Percentiles rank a stretch among this genome's conserved stretches.
Evolutionary conservation across 2,113 vertebrate species (phyloP).

Genomic region (Parus major): DNA sequence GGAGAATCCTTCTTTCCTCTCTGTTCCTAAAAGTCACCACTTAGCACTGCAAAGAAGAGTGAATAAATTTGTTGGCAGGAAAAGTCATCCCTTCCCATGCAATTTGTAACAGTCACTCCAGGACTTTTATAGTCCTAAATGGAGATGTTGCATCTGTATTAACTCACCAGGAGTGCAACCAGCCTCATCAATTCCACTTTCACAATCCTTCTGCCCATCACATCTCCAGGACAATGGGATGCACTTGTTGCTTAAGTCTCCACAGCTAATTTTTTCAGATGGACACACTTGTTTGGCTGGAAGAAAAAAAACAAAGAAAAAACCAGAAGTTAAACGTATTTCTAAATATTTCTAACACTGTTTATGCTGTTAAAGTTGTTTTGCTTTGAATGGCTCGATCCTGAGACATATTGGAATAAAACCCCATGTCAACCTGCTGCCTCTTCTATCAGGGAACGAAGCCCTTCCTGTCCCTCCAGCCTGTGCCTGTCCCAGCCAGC

Average conservation of each 20-base stretch:
- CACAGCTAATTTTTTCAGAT: constrained; percentile 93
- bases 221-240: constrained; percentile 93
- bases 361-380: neutral
- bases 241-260: constrained; percentile 87
- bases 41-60: neutral
- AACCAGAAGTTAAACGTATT: neutral
- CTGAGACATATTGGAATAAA: neutral
- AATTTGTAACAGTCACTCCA: neutral
- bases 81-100: neutral
- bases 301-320: constrained; percentile 45
- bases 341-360: neutral
- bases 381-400: neutral
- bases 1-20: neutral
- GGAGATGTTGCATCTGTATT: neutral
- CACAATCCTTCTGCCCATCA: constrained; percentile 93
- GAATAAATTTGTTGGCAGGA: neutral
- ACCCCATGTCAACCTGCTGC: neutral
- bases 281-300: constrained; percentile 90
- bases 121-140: neutral
- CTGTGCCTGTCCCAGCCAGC: neutral
- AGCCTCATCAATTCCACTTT: constrained; percentile 89
- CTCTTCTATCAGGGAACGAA: neutral
- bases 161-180: constrained; percentile 89
- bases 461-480: neutral
- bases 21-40: neutral